These are phyloP conservation scores for Sipha flava DNA, from an alignment of 1,140 invertebrate species.

Conservation along the genomic window DNA sequence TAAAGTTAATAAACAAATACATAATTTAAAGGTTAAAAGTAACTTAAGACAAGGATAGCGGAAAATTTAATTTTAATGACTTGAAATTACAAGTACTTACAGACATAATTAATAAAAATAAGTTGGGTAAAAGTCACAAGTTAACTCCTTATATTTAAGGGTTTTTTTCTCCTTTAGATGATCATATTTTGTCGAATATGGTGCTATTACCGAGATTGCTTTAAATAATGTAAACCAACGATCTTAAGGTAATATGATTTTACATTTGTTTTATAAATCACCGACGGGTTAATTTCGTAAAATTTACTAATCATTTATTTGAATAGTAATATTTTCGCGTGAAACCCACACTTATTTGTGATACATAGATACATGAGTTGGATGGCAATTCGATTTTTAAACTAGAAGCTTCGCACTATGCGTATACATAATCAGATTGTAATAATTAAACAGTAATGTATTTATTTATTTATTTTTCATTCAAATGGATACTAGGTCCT, in stretches of 20 bases:
- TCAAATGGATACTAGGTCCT: too few species aligned
- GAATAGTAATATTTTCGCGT: too few species aligned
- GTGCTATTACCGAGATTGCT: background rate
- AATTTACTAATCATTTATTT: too few species aligned
- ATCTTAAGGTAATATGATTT: background rate
- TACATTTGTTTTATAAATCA: background rate
- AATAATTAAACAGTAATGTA: too few species aligned
- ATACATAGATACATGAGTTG: too few species aligned
- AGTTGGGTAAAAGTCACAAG: conserved; percentile 19
- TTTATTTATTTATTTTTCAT: too few species aligned
- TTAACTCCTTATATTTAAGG: background rate
- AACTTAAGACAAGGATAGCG: background rate
- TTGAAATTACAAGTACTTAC: background rate
- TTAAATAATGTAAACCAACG: background rate
- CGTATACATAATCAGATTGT: too few species aligned
- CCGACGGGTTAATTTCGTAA: background rate
- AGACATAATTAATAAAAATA: background rate
- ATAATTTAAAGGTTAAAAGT: conserved; percentile 19
- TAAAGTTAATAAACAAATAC: conserved; percentile 17
- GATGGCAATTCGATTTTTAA: too few species aligned
- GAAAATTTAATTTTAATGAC: conserved; percentile 23
- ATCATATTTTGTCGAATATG: background rate
- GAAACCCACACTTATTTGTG: too few species aligned
- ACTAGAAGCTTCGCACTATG: too few species aligned
- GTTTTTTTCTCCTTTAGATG: background rate